Conservation (phyloP, 2,113 vertebrate species). For the Maylandia zebra region DNA sequence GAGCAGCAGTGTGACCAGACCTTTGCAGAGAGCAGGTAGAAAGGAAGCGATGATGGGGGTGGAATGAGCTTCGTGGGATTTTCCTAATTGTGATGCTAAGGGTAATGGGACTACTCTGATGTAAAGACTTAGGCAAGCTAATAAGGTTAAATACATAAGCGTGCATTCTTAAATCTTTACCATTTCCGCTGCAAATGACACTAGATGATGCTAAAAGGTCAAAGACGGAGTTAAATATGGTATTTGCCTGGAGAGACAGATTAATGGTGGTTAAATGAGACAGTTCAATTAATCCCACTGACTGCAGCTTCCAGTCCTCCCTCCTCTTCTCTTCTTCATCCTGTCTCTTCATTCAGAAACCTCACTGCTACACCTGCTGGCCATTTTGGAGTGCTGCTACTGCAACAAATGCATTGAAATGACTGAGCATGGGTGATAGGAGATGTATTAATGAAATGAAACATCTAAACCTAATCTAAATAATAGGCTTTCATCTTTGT, state of each 20-base stretch:
- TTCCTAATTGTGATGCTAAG: background rate
- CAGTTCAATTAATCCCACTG: conserved; percentile 4
- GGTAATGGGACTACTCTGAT: background rate
- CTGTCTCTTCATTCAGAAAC: conserved; percentile 15
- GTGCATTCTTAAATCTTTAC: background rate
- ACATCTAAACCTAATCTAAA: conserved; percentile 23
- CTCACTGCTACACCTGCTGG: conserved; percentile 66
- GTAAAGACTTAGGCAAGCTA: background rate
- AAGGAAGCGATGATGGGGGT: background rate
- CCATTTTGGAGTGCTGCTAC: conserved; percentile 22
- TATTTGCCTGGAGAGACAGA: background rate
- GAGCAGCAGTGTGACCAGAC: background rate
- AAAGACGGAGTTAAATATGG: background rate
- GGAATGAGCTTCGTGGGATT: background rate
- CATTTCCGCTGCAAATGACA: background rate
- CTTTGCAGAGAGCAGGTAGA: background rate
- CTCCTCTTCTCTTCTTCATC: background rate
- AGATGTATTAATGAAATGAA: background rate
- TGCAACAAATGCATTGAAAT: background rate
- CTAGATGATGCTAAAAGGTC: background rate
- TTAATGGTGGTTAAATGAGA: background rate
- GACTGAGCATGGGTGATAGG: background rate
- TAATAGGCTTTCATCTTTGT: conserved; percentile 10
- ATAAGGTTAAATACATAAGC: background rate
- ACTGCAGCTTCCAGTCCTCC: conserved; percentile 3